These are phyloP conservation scores for Gasteruption jaculator DNA, from an alignment of 2,888 invertebrate species.

Conservation along the genomic window DNA sequence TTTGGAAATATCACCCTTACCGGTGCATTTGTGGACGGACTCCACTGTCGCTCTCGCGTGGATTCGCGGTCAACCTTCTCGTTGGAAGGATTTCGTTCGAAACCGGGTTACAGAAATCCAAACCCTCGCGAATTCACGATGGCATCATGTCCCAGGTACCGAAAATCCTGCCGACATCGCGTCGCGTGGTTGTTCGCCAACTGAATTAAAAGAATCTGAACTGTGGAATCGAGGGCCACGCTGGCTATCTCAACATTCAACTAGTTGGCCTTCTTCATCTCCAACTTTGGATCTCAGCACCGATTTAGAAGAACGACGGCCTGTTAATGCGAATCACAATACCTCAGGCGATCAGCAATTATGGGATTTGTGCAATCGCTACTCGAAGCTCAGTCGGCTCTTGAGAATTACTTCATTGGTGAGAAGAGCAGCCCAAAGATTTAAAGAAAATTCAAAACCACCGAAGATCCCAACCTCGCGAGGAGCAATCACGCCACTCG, in stretches of 20 bases:
- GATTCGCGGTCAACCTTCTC: slow-evolving; percentile 16
- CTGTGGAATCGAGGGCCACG: slow-evolving; percentile 19
- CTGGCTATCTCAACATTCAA: slow-evolving; percentile 13
- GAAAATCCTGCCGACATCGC: slow-evolving; percentile 21
- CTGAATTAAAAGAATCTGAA: slow-evolving; percentile 1
- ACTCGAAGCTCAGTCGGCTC: no score
- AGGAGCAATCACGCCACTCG: no score
- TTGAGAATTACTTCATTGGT: no score
- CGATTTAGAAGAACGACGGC: no score
- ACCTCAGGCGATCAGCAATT: no score
- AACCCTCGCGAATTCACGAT: slow-evolving; percentile 16
- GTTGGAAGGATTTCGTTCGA: slow-evolving; percentile 28
- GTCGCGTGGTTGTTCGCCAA: slow-evolving; percentile 16
- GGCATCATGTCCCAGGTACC: slow-evolving; percentile 26
- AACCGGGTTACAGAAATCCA: slow-evolving; percentile 29
- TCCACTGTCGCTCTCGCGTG: slow-evolving; percentile 17
- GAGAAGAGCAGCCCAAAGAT: no score
- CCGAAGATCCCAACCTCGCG: no score
- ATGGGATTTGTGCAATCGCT: no score
- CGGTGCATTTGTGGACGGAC: slow-evolving; percentile 14
- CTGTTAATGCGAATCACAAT: no score
- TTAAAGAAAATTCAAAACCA: no score
- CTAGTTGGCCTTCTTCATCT: slow-evolving; percentile 10
- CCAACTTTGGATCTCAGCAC: no score
- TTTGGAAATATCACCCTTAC: slow-evolving; percentile 6